These are phyloP conservation scores for Drosophila paucipuncta DNA, from an alignment of 2,888 invertebrate species.

Conservation along the genomic window DNA sequence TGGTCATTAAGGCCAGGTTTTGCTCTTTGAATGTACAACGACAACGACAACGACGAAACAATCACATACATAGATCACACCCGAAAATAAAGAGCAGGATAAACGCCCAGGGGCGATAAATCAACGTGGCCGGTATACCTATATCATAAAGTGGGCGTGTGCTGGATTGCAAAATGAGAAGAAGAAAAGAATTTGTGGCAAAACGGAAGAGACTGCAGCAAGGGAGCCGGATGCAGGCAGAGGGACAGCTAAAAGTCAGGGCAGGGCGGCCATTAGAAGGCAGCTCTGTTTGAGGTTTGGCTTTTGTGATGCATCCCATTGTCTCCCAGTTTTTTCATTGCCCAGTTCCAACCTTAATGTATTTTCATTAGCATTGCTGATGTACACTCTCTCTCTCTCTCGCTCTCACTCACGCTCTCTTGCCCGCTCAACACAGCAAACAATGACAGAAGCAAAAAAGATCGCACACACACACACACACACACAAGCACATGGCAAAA, in stretches of 20 bases:
- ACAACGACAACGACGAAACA: not conserved
- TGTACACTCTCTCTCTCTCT: slow-evolving; percentile 5
- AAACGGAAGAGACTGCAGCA: slow-evolving; percentile 22
- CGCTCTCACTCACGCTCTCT: not conserved
- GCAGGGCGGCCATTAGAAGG: slow-evolving; percentile 37
- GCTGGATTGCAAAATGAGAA: slow-evolving; percentile 6
- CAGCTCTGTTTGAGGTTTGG: slow-evolving; percentile 68
- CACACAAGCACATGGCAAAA: slow-evolving; percentile 12
- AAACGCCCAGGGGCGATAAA: slow-evolving; percentile 52
- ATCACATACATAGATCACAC: slow-evolving; percentile 5
- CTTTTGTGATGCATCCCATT: slow-evolving; percentile 61
- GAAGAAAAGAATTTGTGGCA: not conserved
- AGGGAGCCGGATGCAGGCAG: slow-evolving; percentile 33
- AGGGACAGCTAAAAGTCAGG: slow-evolving; percentile 10
- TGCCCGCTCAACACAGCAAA: slow-evolving; percentile 22
- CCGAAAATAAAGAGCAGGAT: not conserved
- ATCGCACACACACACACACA: slow-evolving; percentile 18
- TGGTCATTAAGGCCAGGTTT: slow-evolving; percentile 1
- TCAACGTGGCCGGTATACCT: slow-evolving; percentile 27
- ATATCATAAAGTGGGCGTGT: slow-evolving; percentile 55
- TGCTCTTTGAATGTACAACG: not conserved
- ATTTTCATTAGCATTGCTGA: slow-evolving; percentile 63
- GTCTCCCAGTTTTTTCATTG: slow-evolving; percentile 29
- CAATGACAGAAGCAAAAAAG: slow-evolving; percentile 52
- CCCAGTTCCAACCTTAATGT: slow-evolving; percentile 46